A percentile compares a stretch with the other conserved stretches of the same genome.
Conservation (phyloP, 2,888 invertebrate species). For the Mythimna loreyi region DNA sequence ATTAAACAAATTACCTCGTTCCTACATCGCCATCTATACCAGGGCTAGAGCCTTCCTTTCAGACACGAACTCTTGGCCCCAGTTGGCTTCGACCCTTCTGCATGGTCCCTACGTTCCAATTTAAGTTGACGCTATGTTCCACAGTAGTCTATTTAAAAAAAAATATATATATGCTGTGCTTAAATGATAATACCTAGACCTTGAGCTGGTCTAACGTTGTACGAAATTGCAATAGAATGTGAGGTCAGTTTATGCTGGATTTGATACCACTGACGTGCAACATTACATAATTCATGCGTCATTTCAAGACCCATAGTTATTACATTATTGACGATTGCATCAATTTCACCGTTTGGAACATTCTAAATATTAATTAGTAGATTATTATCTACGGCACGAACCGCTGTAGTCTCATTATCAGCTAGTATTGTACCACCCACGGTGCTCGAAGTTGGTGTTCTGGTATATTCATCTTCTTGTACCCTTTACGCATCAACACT, state of each 20-base stretch:
- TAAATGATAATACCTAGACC: not conserved
- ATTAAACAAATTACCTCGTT: too few species aligned
- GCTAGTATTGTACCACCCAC: not conserved
- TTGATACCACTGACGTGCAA: not conserved
- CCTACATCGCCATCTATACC: too few species aligned
- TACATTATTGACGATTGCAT: not conserved
- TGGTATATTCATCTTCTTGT: conserved; percentile 21
- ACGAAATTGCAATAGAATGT: not conserved
- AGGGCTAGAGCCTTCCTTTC: too few species aligned
- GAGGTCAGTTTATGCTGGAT: not conserved
- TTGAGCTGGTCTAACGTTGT: not conserved
- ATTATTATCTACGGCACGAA: not conserved
- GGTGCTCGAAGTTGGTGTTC: not conserved
- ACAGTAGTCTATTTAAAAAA: too few species aligned
- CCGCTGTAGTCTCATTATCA: not conserved
- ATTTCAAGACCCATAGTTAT: not conserved
- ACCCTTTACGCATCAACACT: not conserved
- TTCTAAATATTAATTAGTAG: not conserved
- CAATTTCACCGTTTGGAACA: not conserved
- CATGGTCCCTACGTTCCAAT: too few species aligned
- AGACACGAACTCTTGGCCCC: too few species aligned
- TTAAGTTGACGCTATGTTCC: too few species aligned
- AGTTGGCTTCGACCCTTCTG: too few species aligned
- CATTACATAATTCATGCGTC: conserved; percentile 1
- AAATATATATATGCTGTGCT: not conserved